Conservation (phyloP, 2,888 invertebrate species). For the Stenotaenia linearis region DNA sequence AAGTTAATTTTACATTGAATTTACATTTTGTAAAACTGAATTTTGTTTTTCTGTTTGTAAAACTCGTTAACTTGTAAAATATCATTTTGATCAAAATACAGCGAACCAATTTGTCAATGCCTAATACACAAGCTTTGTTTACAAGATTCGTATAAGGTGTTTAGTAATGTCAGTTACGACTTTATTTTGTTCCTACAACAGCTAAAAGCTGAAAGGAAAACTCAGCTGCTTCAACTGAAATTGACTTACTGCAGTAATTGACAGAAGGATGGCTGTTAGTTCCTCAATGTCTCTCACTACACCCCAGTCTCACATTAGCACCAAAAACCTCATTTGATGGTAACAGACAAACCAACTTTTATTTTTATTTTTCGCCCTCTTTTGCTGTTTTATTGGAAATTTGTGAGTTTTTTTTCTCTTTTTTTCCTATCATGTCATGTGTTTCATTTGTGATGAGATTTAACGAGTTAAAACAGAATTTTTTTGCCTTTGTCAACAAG, state of each 20-base stretch:
- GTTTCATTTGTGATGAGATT: background rate
- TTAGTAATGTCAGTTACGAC: background rate
- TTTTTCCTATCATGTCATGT: background rate
- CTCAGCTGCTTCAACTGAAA: background rate
- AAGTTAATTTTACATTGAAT: no score
- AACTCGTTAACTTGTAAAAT: no score
- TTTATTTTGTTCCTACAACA: background rate
- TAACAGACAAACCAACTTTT: conserved; percentile 8
- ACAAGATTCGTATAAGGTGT: background rate
- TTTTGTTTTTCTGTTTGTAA: no score
- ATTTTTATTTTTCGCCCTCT: background rate
- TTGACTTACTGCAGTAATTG: conserved; percentile 14
- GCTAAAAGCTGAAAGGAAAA: background rate
- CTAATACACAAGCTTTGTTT: background rate
- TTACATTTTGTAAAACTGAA: no score
- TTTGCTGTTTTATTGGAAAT: background rate
- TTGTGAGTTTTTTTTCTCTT: background rate
- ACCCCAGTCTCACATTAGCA: background rate
- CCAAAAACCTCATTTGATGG: conserved; percentile 1
- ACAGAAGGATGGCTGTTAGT: conserved; percentile 19
- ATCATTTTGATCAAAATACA: no score
- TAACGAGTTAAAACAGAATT: background rate
- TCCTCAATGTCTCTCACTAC: background rate
- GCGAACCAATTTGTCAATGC: no score
- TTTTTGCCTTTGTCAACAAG: background rate